Base-by-base conservation (phyloP, 2,888 invertebrate genomes). In the Perizoma affinitatum region DNA sequence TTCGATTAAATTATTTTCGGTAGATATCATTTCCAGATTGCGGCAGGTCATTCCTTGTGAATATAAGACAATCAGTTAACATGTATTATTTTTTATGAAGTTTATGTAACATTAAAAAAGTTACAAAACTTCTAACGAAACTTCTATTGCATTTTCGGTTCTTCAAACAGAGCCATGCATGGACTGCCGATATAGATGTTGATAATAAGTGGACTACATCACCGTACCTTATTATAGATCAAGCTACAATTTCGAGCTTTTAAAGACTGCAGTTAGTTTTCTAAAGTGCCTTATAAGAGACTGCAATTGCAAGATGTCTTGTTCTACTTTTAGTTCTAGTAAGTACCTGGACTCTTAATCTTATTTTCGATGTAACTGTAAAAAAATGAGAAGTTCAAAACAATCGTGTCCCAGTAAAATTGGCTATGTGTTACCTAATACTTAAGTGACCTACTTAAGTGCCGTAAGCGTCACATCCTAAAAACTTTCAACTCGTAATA, bases 391-490 rank as follows among this genome's bases (percentile, higher is more conserved):
- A 47, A 40, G 48, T 35, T 22, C 51, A 43, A 54, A 61, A 48
- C 48, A 36, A 40, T 53, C 34, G n/a, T 48, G 11, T 44, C 6
- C 38, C 33, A 7, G 44, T 7, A 42, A 48, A 63, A 56, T 56
- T 60, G 67, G 44, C 54, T 47, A 22, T 55, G 47, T 54, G 56
- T 74, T 73, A 71, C 61, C 62, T 69, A 71, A 74, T 72, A 70
- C 67, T 72, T 69, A 64, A 67, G 22, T 22, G 22, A 22, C 22
- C 22, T 22, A 22, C 22, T 67, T 78, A 78, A 82, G 75, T 79
- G 79, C 80, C 82, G 80, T 79, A 83, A 77, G 76, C 82, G 79
- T 84, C 80, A 85, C 83, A 83, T 82, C 76, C 84, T 75, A 85
- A 82, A 86, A 85, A 84, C 79, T 78, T 76, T 74, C 61, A 72